These are phyloP conservation scores for Julus scandinavius DNA, from an alignment of 2,888 invertebrate genomes.

Conservation along the genomic window DNA sequence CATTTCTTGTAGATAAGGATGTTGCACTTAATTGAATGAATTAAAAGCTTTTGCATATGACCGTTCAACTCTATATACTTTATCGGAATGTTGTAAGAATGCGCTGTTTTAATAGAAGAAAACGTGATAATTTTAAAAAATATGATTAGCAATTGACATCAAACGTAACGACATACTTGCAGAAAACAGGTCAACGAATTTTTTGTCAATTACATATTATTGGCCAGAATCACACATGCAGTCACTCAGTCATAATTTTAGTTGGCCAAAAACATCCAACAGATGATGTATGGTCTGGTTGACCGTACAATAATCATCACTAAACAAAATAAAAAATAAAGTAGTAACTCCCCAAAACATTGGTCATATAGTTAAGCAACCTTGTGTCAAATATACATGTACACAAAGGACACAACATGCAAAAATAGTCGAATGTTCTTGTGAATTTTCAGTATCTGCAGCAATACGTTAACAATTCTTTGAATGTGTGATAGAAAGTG, in stretches of 20 bases:
- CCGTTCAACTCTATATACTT: not conserved
- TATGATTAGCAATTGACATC: not conserved
- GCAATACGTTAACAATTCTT: no score
- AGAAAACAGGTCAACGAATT: not conserved
- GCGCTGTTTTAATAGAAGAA: not conserved
- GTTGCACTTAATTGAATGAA: conserved; percentile 43
- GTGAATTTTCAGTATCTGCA: no score
- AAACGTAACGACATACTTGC: not conserved
- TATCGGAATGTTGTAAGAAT: not conserved
- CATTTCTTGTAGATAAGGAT: conserved; percentile 41
- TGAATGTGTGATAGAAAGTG: no score
- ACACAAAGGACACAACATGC: no score
- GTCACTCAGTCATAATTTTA: not conserved
- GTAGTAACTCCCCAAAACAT: no score
- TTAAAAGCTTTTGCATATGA: not conserved
- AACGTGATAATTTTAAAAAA: not conserved
- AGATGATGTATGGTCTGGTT: no score
- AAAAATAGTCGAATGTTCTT: no score
- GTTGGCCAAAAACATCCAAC: not conserved
- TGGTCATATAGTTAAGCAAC: no score
- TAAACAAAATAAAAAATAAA: no score
- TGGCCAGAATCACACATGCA: not conserved
- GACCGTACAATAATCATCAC: not conserved
- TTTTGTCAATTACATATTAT: not conserved
- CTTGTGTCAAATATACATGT: no score